These are phyloP conservation scores for Sylvietta virens DNA, from an alignment of 2,113 vertebrate genomes.

Conservation along the genomic window DNA sequence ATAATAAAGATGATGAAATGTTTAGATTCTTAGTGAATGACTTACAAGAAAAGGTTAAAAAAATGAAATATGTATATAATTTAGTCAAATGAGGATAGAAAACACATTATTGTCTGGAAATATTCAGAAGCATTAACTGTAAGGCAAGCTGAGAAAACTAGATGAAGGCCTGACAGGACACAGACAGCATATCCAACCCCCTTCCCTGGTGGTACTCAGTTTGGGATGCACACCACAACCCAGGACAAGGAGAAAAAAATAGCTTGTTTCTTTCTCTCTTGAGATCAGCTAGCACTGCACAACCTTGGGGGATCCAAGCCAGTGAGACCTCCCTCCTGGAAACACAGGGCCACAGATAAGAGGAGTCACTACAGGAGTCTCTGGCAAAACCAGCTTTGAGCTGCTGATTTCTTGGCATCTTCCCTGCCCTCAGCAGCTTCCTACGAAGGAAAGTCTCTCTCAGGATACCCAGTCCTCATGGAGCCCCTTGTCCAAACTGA, in stretches of 20 bases:
- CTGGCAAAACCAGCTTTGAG: background rate
- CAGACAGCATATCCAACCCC: background rate
- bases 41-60: slow-evolving; percentile 37
- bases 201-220: background rate
- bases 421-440: background rate
- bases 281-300: background rate
- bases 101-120: background rate
- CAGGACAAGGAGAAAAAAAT: background rate
- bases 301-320: background rate
- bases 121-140: background rate
- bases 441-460: background rate
- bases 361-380: background rate
- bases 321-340: background rate
- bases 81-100: slow-evolving; percentile 5
- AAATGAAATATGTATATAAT: slow-evolving; percentile 33
- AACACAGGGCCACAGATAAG: background rate
- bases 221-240: background rate
- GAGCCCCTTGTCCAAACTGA: background rate
- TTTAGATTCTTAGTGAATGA: background rate
- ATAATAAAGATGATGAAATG: slow-evolving; percentile 41
- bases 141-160: background rate
- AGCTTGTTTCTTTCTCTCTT: background rate
- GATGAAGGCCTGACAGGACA: background rate
- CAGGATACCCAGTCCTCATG: background rate
- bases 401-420: background rate